Conservation (phyloP, 1,140 invertebrate species). For the Drosophila nigromelanica region DNA sequence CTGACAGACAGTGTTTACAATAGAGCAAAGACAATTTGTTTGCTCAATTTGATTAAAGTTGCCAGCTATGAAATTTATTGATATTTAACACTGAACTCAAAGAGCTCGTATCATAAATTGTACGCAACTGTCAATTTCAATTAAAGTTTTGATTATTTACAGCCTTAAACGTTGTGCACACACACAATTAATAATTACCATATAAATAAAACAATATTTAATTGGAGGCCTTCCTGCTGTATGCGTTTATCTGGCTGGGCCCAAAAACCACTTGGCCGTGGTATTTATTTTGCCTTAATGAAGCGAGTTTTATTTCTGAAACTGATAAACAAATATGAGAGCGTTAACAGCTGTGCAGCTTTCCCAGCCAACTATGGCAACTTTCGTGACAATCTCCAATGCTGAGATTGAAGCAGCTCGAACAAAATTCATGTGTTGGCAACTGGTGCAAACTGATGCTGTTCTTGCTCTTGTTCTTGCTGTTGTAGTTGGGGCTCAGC, state of each 20-base stretch:
- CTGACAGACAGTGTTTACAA: no score
- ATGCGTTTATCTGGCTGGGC: constrained; percentile 48
- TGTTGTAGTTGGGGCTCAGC: constrained; percentile 32
- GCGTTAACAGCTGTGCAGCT: constrained; percentile 56
- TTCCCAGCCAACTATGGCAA: constrained; percentile 11
- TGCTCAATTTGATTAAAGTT: no score
- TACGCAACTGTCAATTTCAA: constrained; percentile 40
- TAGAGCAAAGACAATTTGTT: not conserved
- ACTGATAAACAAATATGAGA: constrained; percentile 79
- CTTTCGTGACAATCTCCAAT: constrained; percentile 20
- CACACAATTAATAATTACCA: constrained; percentile 38
- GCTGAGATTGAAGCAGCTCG: constrained; percentile 9
- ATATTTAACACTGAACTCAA: constrained; percentile 17
- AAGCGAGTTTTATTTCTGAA: constrained; percentile 44
- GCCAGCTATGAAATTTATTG: constrained; percentile 10
- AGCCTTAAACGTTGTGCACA: constrained; percentile 28
- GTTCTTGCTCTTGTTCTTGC: constrained; percentile 18
- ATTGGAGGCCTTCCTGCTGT: constrained; percentile 13
- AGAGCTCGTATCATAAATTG: constrained; percentile 37
- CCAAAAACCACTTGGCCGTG: constrained; percentile 70
- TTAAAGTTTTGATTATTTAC: constrained; percentile 50
- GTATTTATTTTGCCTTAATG: constrained; percentile 80
- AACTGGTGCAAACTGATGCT: not conserved
- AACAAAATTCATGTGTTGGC: constrained; percentile 31
- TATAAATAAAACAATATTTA: constrained; percentile 45